These are phyloP conservation scores for Toxonevra muliebris DNA, from an alignment of 2,888 invertebrate genomes.

Conservation along the genomic window DNA sequence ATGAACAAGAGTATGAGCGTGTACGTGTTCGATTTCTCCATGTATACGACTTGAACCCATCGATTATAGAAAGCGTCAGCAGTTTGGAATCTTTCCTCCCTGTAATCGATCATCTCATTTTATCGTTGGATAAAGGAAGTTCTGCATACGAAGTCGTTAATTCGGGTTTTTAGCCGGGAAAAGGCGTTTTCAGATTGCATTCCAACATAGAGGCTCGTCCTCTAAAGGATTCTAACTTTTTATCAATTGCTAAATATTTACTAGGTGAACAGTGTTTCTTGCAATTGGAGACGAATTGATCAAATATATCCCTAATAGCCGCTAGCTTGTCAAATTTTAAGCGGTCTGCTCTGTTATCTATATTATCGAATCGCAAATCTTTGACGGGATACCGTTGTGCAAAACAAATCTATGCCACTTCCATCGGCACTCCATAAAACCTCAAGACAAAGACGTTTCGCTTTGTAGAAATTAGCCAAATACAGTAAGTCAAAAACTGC, in stretches of 20 bases:
- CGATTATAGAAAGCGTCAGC: no score
- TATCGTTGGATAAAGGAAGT: no score
- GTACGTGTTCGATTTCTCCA: no score
- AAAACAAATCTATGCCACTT: slow-evolving; percentile 10
- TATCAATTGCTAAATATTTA: neutral
- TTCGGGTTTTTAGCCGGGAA: no score
- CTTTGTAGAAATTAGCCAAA: no score
- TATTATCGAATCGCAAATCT: neutral
- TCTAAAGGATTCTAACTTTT: neutral
- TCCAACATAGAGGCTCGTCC: neutral
- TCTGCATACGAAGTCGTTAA: no score
- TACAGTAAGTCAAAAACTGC: no score
- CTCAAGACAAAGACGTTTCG: neutral
- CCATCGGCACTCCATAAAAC: neutral
- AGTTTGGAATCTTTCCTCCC: no score
- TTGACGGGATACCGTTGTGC: neutral
- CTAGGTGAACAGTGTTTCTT: neutral
- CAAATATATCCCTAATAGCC: neutral
- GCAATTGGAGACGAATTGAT: neutral
- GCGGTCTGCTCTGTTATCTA: neutral
- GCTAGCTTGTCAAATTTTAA: neutral
- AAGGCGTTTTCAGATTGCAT: neutral
- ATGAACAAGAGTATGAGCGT: no score
- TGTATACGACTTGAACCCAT: no score
- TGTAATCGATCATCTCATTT: no score